These are phyloP conservation scores for Theretra japonica DNA, from an alignment of 2,888 invertebrate genomes.

Conservation along the genomic window DNA sequence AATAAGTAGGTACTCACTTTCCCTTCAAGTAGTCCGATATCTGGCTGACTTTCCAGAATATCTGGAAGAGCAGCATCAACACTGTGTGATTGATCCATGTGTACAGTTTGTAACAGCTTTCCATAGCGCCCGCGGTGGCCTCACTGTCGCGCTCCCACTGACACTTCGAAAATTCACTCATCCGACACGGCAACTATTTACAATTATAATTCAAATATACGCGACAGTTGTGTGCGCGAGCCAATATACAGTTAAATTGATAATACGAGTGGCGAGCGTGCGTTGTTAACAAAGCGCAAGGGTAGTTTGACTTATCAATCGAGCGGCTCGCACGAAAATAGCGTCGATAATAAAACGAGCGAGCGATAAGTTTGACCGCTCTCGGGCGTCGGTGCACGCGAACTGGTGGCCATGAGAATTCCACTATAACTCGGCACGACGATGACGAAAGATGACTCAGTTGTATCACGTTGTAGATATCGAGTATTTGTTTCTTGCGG, in stretches of 20 bases:
- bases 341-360: constrained; percentile 51
- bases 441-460: constrained; percentile 78
- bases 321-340: constrained; percentile 67
- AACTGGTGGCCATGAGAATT: constrained; percentile 70
- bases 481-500: constrained; percentile 60
- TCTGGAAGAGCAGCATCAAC: constrained; percentile 78
- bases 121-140: constrained; percentile 68
- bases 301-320: constrained; percentile 61
- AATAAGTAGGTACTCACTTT: constrained; percentile 70
- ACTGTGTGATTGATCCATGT: constrained; percentile 79
- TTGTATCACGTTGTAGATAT: constrained; percentile 59
- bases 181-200: constrained; percentile 67
- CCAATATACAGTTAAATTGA: constrained; percentile 25
- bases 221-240: constrained; percentile 33
- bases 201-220: constrained; percentile 54
- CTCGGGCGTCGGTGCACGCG: constrained; percentile 72
- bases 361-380: constrained; percentile 63
- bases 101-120: constrained; percentile 77
- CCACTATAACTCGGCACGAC: constrained; percentile 57
- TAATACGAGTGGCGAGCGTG: constrained; percentile 46
- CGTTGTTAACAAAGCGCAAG: constrained; percentile 51
- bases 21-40: constrained; percentile 77
- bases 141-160: constrained; percentile 68
- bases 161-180: constrained; percentile 76
- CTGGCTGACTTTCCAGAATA: constrained; percentile 81